Evolutionary conservation across 2,113 vertebrate genomes (phyloP), one percentile per base, ranked within the genome.

Genomic region (Speoplatyrhinus poulsoni): DNA sequence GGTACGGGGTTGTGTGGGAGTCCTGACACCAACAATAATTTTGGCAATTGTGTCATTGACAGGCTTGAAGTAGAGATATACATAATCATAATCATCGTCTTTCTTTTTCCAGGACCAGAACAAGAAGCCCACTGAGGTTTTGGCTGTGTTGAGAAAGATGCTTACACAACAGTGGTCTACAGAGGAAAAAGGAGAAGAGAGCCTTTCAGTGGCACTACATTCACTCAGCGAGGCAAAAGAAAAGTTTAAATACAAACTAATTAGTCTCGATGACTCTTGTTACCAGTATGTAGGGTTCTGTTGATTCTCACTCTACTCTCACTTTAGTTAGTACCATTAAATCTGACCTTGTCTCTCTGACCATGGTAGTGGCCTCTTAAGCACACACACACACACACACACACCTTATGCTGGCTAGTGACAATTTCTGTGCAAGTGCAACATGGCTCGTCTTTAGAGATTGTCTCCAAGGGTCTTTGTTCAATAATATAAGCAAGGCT

Each of bases 261-360:
- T 79, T 75, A 67, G 77, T 72, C 62, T 82, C 57, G 67, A 59
- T 77, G 79, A 76, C 36, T 69, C 61, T 13, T 9, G 19, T 60
- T 80, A 11, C 63, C 59, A 17, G 47, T 55, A 56, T 69, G 67
- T 26, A 73, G 48, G 17, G 17, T n/a, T 61, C 36, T 61, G 9
- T 15, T 26, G 47, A 61, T 62, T 54, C 16, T 69, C 36, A 33
- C 69, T 57, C 66, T 73, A 53, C 53, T 67, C 58, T 6, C 36
- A 26, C 26, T 26, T 26, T 26, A 19, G 19, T 41, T 41, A 57
- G 71, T 53, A 64, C 78, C 33, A 83, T 78, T 69, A 62, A 76
- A 72, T 58, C 72, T 76, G 72, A 76, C 59, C 72, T 46, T 67
- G 75, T 75, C 50, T 65, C 17, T 65, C 8, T 67, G 69, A 80